Base-by-base conservation (phyloP, 2,113 vertebrate genomes). In the Vidua chalybeata region DNA sequence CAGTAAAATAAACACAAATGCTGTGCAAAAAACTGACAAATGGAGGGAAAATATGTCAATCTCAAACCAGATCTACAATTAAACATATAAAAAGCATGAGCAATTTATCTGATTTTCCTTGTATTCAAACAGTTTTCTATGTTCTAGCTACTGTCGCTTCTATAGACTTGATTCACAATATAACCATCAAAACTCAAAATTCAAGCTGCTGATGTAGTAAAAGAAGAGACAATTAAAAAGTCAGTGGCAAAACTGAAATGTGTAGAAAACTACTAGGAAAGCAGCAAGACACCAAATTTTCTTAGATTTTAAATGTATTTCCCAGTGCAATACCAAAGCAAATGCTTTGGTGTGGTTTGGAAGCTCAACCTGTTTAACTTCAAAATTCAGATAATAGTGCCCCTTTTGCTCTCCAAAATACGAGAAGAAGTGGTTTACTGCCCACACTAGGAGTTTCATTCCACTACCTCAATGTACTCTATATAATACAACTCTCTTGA, bases 21-120 rank as follows among this genome's bases (percentile, higher is more conserved):
- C 91, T 89, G 41, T 35, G 49, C 54, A 89, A 75, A 91, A 86
- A 89, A 31, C 46, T 85, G 94, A 95, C 74, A 92, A 90, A 84
- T 9, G 28, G 28, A 91, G 46, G 72, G 15, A 88, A 94, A 96
- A 96, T 84, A 96, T 83, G 74, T 76, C 95, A 96, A 69, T 94
- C 87, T 91, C 43, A 85, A 87, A 71, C 14, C 23, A 93, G 63
- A 88, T 93, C 84, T 94, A 83, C 91, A 95, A 82, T 97, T 95
- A 91, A 83, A 94, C 48, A 66, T 46, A 95, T 27, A 87, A 91
- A 96, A 95, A 89, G 48, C 75, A 88, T 6, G 39, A 91, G 15
- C 51, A 77, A 88, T 66, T 88, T 56, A 73, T 31, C 52, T 79
- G 43, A 71, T 94, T 91, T 94, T 80, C 35, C 74, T 76, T 77